These are phyloP conservation scores for Eudyptes chrysolophus DNA, from an alignment of 2,113 vertebrate species.

Conservation along the genomic window DNA sequence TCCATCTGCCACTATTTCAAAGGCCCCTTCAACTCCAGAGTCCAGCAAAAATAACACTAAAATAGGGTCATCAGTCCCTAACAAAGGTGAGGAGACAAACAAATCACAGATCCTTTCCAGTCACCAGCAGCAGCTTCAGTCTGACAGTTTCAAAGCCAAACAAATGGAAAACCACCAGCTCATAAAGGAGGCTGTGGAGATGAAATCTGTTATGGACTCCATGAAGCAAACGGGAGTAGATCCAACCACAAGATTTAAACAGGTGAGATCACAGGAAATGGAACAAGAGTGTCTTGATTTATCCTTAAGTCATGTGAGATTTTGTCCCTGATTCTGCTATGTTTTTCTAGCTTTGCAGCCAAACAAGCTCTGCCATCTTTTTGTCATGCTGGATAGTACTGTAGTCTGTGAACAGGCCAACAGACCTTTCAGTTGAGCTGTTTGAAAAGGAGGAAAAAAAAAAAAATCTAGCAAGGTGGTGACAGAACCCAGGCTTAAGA, in stretches of 20 bases:
- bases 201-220: constrained; percentile 93
- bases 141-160: constrained; percentile 83
- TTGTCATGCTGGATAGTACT: background rate
- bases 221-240: constrained; percentile 96
- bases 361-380: background rate
- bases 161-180: constrained; percentile 92
- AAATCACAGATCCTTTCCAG: constrained; percentile 82
- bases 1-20: constrained; percentile 85
- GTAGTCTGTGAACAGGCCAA: background rate
- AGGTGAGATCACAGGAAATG: constrained; percentile 82
- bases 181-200: constrained; percentile 94
- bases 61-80: constrained; percentile 77
- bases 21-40: constrained; percentile 84
- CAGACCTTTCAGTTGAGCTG: background rate
- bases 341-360: background rate
- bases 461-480: background rate
- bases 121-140: constrained; percentile 84
- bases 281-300: background rate
- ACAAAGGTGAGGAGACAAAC: constrained; percentile 88
- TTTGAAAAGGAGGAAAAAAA: background rate
- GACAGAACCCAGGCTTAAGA: background rate
- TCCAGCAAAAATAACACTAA: constrained; percentile 87
- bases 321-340: background rate
- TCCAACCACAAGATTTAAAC: constrained; percentile 95
- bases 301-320: background rate